Conservation (phyloP, 1,140 invertebrate species). For the Drosophila trapezifrons region DNA sequence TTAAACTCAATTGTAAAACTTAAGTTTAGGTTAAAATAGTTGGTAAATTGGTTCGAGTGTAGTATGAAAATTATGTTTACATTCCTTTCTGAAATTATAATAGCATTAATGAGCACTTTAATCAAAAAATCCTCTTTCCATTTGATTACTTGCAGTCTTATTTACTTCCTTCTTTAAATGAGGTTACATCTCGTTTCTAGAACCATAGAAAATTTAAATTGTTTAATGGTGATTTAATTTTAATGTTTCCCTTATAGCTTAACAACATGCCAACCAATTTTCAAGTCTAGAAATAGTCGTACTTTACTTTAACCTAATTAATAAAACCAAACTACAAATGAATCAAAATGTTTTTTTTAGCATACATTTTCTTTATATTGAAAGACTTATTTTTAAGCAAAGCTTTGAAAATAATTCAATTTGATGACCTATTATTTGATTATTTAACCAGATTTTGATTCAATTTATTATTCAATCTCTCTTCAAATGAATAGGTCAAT, state of each 20-base stretch:
- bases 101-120: not conserved
- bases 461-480: conserved; percentile 6
- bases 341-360: not conserved
- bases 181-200: not conserved
- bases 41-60: not conserved
- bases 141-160: not conserved
- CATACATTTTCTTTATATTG: not conserved
- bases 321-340: not conserved
- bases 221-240: conserved; percentile 4
- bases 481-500: conserved; percentile 1
- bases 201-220: not conserved
- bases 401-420: not conserved
- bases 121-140: not conserved
- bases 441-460: conserved; percentile 1
- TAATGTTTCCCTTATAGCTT: conserved; percentile 12
- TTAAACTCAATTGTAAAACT: not conserved
- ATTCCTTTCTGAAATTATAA: not conserved
- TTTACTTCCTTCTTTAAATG: not conserved
- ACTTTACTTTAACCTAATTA: no score
- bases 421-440: not conserved
- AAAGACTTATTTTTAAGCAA: not conserved
- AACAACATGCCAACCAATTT: conserved; percentile 5
- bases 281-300: not conserved
- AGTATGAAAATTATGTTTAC: not conserved
- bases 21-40: not conserved